Percentiles rank a stretch among this genome's conserved stretches.
phyloP scores from a whole-genome alignment of 1,140 invertebrate species.

The Paralvinella palmiformis region DNA sequence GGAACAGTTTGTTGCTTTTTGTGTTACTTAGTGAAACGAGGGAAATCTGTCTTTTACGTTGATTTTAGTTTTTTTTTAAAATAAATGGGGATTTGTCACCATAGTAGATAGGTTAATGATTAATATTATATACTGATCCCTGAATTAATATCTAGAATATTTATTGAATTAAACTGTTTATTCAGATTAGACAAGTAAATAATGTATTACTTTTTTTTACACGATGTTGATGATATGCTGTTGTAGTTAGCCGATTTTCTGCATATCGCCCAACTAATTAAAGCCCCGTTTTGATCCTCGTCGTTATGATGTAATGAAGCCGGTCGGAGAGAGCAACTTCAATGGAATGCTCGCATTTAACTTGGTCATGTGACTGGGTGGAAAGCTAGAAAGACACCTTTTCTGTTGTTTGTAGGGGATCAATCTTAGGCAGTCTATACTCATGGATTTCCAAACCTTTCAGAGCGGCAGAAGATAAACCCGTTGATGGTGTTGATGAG shows the following conservation, averaged over 20 bases:
- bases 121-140: too few species aligned
- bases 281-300: neutral
- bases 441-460: conserved; percentile 46
- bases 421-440: neutral
- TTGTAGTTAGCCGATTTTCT: neutral
- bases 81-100: too few species aligned
- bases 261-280: neutral
- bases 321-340: neutral
- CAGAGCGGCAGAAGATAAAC: conserved; percentile 28
- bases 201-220: neutral
- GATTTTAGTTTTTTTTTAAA: too few species aligned
- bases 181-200: too few species aligned
- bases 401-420: conserved; percentile 10
- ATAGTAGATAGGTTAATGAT: too few species aligned
- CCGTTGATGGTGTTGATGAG: conserved; percentile 22
- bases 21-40: too few species aligned
- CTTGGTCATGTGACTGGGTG: neutral
- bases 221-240: neutral
- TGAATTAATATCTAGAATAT: too few species aligned
- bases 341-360: neutral
- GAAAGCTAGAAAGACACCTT: neutral
- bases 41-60: too few species aligned
- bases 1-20: too few species aligned
- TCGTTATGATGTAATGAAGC: neutral
- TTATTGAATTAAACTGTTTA: too few species aligned